phyloP scores from a whole-genome alignment of 2,888 invertebrate species.

The Pyralis farinalis region DNA sequence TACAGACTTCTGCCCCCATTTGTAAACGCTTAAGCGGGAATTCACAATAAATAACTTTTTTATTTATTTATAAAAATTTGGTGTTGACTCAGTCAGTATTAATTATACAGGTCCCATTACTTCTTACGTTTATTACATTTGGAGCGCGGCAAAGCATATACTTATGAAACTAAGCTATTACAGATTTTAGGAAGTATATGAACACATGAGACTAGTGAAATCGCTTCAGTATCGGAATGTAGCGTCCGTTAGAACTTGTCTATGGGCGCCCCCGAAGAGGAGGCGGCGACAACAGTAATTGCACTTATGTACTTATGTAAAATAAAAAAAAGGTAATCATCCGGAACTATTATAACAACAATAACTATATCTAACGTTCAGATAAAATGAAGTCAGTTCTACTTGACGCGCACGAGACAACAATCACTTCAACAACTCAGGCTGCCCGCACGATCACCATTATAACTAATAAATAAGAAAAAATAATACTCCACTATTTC shows the following conservation, averaged over 20 bases:
- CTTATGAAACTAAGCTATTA: constrained; percentile 35
- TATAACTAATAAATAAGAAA: constrained; percentile 25
- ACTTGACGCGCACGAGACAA: constrained; percentile 18
- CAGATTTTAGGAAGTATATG: constrained; percentile 39
- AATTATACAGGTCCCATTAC: constrained; percentile 61
- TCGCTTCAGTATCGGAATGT: constrained; percentile 43
- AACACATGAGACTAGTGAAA: constrained; percentile 59
- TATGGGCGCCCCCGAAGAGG: constrained; percentile 1
- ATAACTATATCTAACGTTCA: constrained; percentile 19
- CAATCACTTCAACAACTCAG: constrained; percentile 12
- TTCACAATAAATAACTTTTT: constrained; percentile 41
- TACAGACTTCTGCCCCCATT: constrained; percentile 8
- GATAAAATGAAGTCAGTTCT: constrained; percentile 21
- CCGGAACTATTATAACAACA: constrained; percentile 23
- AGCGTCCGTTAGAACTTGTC: constrained; percentile 18
- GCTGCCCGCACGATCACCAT: constrained; percentile 7
- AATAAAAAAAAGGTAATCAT: constrained; percentile 17
- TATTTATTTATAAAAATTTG: constrained; percentile 53
- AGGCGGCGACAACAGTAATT: constrained; percentile 20
- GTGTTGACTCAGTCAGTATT: constrained; percentile 67
- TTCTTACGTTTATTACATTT: constrained; percentile 19
- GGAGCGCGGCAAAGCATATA: constrained; percentile 23
- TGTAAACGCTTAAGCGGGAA: constrained; percentile 20
- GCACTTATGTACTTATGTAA: constrained; percentile 26
- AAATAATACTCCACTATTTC: constrained; percentile 36